phyloP scores from a whole-genome alignment of 2,797 vertebrate species.

The Amblyopsis hoosieri region DNA sequence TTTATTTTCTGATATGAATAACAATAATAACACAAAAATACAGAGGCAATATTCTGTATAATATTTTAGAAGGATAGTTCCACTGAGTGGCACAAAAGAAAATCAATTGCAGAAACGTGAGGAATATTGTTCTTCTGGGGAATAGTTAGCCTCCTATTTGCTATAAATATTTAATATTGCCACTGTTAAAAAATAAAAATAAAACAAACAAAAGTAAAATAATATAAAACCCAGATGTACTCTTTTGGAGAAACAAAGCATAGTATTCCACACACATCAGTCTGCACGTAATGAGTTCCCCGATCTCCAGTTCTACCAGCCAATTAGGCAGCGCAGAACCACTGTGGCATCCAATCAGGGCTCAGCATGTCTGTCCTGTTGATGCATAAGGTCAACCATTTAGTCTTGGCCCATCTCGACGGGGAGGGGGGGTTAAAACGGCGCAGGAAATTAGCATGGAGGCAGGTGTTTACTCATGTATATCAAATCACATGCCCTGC shows the following conservation, averaged over 20 bases:
- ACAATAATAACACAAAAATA: too few relatives aligned
- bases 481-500: slow-evolving; percentile 46
- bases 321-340: slow-evolving; percentile 65
- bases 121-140: too few relatives aligned
- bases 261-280: slow-evolving; percentile 39
- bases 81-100: too few relatives aligned
- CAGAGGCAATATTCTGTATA: too few relatives aligned
- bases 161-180: background rate
- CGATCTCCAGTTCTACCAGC: slow-evolving; percentile 36
- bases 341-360: slow-evolving; percentile 60
- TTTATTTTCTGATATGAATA: too few relatives aligned
- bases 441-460: slow-evolving; percentile 51
- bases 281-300: background rate
- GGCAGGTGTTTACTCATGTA: slow-evolving; percentile 63
- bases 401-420: slow-evolving; percentile 42
- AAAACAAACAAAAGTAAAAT: background rate
- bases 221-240: background rate
- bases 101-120: too few relatives aligned
- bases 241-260: slow-evolving; percentile 40
- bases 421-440: slow-evolving; percentile 32
- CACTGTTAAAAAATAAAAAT: background rate
- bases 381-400: slow-evolving; percentile 56
- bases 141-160: too few relatives aligned
- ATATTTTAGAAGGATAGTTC: too few relatives aligned
- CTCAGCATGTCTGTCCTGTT: slow-evolving; percentile 43